A percentile compares a stretch with the other conserved stretches of the same genome.
These are phyloP conservation scores for Meliscaeva auricollis DNA, from an alignment of 2,888 invertebrate genomes.

Conservation along the genomic window DNA sequence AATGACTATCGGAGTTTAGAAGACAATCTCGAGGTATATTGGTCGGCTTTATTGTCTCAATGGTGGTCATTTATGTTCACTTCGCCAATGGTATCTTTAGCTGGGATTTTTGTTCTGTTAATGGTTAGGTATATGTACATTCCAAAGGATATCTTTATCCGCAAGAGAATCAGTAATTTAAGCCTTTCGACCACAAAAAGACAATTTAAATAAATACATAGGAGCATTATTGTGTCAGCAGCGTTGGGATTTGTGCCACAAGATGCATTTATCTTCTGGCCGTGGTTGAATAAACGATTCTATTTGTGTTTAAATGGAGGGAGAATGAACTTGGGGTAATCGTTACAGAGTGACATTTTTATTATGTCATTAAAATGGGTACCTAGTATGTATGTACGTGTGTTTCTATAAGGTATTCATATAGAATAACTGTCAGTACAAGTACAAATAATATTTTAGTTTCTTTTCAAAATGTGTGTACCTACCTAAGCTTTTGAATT, in stretches of 20 bases:
- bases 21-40: conserved; percentile 37
- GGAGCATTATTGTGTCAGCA: conserved; percentile 60
- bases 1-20: conserved; percentile 59
- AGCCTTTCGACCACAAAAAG: conserved; percentile 68
- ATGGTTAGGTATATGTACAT: conserved; percentile 2
- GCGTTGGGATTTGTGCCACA: conserved; percentile 59
- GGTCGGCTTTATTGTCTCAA: conserved; percentile 29
- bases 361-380: not conserved
- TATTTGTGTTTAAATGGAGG: not conserved
- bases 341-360: conserved; percentile 5
- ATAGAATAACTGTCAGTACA: no score
- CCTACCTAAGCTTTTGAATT: no score
- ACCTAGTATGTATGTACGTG: no score
- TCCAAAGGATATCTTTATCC: conserved; percentile 33
- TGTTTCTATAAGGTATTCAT: no score
- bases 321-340: not conserved
- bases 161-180: conserved; percentile 64
- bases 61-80: conserved; percentile 39
- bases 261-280: conserved; percentile 68
- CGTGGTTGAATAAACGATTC: conserved; percentile 45
- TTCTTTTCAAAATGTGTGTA: no score
- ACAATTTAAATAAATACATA: conserved; percentile 71
- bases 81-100: conserved; percentile 31
- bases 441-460: no score
- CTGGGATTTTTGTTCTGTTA: conserved; percentile 39